Percentiles rank a stretch among this genome's conserved stretches.
Conservation (phyloP, 2,888 invertebrate species). For the Ophion costatus region DNA sequence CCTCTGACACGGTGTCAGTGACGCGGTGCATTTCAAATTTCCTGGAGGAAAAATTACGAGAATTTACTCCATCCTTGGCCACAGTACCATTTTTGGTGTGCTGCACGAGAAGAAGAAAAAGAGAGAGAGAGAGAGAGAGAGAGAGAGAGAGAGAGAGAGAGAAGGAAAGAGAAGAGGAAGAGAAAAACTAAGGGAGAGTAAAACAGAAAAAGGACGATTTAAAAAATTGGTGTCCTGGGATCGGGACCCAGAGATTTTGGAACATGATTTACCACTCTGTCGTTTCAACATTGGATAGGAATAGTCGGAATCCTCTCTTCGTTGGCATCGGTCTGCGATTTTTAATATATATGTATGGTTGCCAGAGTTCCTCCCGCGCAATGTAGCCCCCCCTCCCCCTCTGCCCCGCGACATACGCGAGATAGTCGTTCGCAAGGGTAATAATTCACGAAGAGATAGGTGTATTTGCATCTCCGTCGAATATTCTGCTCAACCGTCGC, state of each 20-base stretch:
- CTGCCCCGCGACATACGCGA: slow-evolving; percentile 26
- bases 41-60: no score
- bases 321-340: background rate
- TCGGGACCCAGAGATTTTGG: slow-evolving; percentile 56
- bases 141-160: background rate
- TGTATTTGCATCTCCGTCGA: slow-evolving; percentile 50
- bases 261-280: slow-evolving; percentile 62
- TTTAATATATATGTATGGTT: background rate
- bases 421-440: slow-evolving; percentile 52
- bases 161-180: background rate
- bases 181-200: background rate
- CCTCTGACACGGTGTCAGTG: no score
- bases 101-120: slow-evolving; percentile 14
- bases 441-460: slow-evolving; percentile 61
- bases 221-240: slow-evolving; percentile 44
- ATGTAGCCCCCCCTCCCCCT: background rate
- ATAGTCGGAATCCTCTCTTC: slow-evolving; percentile 20
- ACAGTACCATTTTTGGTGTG: slow-evolving; percentile 19
- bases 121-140: background rate
- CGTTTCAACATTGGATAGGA: slow-evolving; percentile 49
- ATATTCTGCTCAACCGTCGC: slow-evolving; percentile 55
- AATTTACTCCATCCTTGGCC: slow-evolving; percentile 6
- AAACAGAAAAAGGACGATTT: background rate
- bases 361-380: background rate
- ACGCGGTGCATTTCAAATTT: no score